Evolutionary conservation across 2,113 vertebrate species (phyloP), one percentile per base, ranked within the genome.

Genomic region (Calyptommatus sinebrachiatus): DNA sequence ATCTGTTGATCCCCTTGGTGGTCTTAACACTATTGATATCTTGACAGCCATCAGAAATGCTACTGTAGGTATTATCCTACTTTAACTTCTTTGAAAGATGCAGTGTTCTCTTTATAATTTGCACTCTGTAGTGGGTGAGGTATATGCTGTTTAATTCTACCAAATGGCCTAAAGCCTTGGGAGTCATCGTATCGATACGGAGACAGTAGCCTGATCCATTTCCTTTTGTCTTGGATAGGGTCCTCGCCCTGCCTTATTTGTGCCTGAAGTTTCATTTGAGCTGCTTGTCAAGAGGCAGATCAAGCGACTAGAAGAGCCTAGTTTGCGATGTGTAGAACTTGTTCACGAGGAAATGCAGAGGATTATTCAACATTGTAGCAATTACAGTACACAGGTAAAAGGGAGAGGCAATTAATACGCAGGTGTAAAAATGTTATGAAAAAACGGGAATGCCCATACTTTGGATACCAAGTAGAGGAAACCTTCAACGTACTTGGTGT

Each of bases 291-390:
- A 99, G 91, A 93, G 98, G 86, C 98, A 99, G 89, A 95, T 99
- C 78, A 99, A 99, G 87, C 97, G 97, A 76, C 92, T 99, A 84
- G 98, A 99, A 89, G 98, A 99, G 67, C 98, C 98, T 4, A 99
- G 98, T 80, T 93, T 99, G 78, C 97, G 98, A 69, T 99, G 98
- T 45, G 98, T 99, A 86, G 98, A 99, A 86, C 94, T 99, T 62
- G 98, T 99, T 76, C 98, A 99, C 2, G 98, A 99, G 86, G 98
- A 99, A 93, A 99, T 99, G 98, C 98, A 99, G 86, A 94, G 98
- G 90, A 99, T 99, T 85, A 99, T 99, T 87, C 98, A 99, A 84
- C 98, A 99, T 48, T 99, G 98, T 92, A 99, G 97, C 90, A 99
- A 97, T 91, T 99, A 99, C 89, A 99, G 98, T 83, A 99, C 98